phyloP scores from a whole-genome alignment of 2,113 vertebrate genomes.

The Rhizomys pruinosus region DNA sequence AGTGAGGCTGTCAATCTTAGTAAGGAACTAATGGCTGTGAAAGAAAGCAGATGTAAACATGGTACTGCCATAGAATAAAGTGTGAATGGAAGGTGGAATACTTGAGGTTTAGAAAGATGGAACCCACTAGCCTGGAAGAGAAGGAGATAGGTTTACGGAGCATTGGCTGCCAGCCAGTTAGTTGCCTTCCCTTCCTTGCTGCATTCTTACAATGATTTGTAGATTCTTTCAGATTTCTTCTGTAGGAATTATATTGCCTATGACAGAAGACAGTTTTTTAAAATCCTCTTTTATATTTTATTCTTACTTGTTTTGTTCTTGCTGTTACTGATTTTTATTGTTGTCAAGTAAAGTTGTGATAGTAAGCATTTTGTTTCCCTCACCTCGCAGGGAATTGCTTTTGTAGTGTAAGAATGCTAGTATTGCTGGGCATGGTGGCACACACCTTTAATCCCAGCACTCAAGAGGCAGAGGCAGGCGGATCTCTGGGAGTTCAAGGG shows the following conservation, averaged over 20 bases:
- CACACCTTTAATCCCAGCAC: too few species aligned
- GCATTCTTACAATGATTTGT: neutral
- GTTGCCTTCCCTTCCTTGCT: neutral
- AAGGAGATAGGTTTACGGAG: neutral
- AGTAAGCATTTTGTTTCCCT: neutral
- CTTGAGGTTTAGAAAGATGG: neutral
- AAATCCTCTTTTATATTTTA: neutral
- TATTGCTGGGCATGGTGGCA: too few species aligned
- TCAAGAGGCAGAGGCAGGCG: too few species aligned
- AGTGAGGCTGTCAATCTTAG: neutral
- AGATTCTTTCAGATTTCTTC: constrained; percentile 21
- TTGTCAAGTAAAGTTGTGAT: neutral
- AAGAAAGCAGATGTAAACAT: neutral
- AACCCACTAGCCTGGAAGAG: neutral
- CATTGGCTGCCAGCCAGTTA: neutral
- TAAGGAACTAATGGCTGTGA: neutral
- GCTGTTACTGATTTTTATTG: neutral
- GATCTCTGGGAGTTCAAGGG: too few species aligned
- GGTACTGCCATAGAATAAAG: neutral
- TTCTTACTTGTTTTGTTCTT: neutral
- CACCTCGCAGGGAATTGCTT: constrained; percentile 14
- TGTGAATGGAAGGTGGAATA: neutral
- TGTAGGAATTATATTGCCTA: constrained; percentile 6
- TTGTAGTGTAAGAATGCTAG: neutral
- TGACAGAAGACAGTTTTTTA: neutral